phyloP scores from a whole-genome alignment of 1,140 invertebrate species.

The Xylocopa sonorina region DNA sequence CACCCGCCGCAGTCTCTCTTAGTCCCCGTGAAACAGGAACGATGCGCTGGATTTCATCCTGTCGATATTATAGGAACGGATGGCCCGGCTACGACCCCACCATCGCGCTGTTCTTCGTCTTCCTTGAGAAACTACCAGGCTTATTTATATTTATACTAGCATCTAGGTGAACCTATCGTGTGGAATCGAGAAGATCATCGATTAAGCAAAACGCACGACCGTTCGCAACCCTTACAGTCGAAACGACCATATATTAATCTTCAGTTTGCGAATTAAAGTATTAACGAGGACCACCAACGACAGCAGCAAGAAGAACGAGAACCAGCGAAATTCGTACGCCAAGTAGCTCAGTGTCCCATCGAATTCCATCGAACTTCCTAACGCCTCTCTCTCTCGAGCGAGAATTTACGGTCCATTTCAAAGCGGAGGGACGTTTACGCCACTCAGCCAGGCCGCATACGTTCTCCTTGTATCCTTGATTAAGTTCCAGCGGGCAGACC shows the following conservation, averaged over 20 bases:
- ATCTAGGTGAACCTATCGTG: too few relatives aligned
- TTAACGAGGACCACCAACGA: too few relatives aligned
- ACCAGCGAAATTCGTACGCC: too few relatives aligned
- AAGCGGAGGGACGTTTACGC: not conserved
- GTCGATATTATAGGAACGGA: not conserved
- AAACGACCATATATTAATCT: too few relatives aligned
- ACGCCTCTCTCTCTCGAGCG: too few relatives aligned
- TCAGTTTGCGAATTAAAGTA: too few relatives aligned
- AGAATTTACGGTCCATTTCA: not conserved
- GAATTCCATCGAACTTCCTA: not conserved
- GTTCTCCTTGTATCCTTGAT: constrained; percentile 22
- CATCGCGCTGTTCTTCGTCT: not conserved
- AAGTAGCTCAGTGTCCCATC: not conserved
- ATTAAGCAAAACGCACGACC: too few relatives aligned
- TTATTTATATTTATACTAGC: not conserved
- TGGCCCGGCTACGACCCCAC: not conserved
- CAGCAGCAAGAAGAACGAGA: too few relatives aligned
- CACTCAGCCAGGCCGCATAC: not conserved
- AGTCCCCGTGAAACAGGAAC: not conserved
- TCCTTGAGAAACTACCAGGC: not conserved
- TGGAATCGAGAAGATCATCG: too few relatives aligned
- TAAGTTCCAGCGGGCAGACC: constrained; percentile 3
- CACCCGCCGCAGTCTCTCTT: too few relatives aligned
- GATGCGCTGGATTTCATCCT: constrained; percentile 10
- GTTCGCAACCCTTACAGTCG: too few relatives aligned